Evolutionary conservation across 2,113 vertebrate genomes (phyloP), one percentile per base, ranked within the genome.

Genomic region (Sitta europaea): DNA sequence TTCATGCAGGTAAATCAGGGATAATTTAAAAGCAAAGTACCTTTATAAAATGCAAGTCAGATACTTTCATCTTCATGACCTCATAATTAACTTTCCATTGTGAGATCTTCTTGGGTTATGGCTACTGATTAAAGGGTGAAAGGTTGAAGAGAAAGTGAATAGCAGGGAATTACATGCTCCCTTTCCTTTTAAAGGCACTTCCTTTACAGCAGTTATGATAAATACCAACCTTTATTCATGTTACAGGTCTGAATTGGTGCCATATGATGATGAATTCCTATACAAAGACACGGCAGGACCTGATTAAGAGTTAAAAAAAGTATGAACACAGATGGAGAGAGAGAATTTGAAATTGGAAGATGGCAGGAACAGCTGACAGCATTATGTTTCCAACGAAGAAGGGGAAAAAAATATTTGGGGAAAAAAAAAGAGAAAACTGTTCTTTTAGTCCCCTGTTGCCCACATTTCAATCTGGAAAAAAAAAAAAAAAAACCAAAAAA

Each of bases 1-100:
- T 98, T 98, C 96, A 98, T 98, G 97, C 97, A 98, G 97, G 97
- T 98, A 98, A 98, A 98, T 98, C 97, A 98, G 28, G 94, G 96
- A 97, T 98, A 98, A 98, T 98, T 98, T 97, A 97, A 97, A 97
- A 97, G 96, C 96, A 97, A 97, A 97, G 93, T 96, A 97, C 97
- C 97, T 97, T 96, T 93, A 77, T 95, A 97, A 97, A 97, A 97
- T 95, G 96, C 63, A 81, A 82, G 97, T 90, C 92, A 72, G 62
- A 92, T 85, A 75, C 98, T 98, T 98, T 98, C 96, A 98, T 98
- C 97, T 98, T 92, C 95, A 85, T 48, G 91, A 98, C 97, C 97
- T 98, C 93, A 94, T 98, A 98, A 98, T 98, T 98, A 98, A 96
- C 96, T 97, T 97, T 97, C 94, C 96, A 96, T 98, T 96, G 97